These are phyloP conservation scores for Gymnocypris eckloni DNA, from an alignment of 2,797 vertebrate species.

Conservation along the genomic window DNA sequence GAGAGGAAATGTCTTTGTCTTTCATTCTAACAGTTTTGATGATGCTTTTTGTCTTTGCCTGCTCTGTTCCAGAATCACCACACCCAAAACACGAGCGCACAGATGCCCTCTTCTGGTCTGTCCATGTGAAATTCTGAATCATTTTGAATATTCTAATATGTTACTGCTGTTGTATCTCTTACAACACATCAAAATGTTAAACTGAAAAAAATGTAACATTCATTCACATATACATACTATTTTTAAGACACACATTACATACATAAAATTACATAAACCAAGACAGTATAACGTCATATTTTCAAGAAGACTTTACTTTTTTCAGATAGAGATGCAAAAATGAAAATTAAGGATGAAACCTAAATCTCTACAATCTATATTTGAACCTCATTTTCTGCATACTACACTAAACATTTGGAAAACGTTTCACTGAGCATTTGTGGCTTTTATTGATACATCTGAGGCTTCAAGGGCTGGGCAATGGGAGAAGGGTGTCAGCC, in stretches of 20 bases:
- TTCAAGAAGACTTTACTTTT: background rate
- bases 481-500: conserved; percentile 67
- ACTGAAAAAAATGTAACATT: background rate
- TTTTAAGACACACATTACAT: background rate
- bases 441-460: background rate
- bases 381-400: background rate
- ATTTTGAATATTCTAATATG: background rate
- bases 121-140: background rate
- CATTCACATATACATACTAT: background rate
- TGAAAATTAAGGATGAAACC: background rate
- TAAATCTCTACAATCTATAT: background rate
- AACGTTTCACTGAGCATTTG: background rate
- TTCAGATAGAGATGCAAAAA: background rate
- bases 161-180: background rate
- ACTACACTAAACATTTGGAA: background rate
- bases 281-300: background rate
- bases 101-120: conserved; percentile 39
- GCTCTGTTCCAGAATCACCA: conserved; percentile 31
- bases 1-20: conserved; percentile 20
- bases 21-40: background rate
- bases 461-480: conserved; percentile 63
- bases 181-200: background rate
- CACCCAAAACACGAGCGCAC: conserved; percentile 8
- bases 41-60: conserved; percentile 29
- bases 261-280: background rate